Conservation (phyloP, 2,888 invertebrate genomes). For the Antheraea assamensis region DNA sequence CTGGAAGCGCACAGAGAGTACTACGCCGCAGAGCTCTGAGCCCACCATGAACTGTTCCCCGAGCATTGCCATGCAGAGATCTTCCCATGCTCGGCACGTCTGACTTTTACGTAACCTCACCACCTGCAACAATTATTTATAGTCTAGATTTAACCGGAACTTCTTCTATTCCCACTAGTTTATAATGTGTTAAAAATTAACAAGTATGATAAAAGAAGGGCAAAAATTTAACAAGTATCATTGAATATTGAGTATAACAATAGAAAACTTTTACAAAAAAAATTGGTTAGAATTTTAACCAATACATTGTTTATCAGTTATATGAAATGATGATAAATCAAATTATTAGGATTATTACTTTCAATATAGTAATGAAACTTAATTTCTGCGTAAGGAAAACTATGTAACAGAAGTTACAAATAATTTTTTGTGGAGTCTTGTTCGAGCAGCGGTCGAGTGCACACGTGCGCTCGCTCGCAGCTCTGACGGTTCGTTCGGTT, state of each 20-base stretch:
- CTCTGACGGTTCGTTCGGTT: too few species aligned
- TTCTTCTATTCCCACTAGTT: not conserved
- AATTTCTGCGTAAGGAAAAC: too few species aligned
- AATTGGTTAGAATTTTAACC: not conserved
- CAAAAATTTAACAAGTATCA: not conserved
- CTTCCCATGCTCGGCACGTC: conserved; percentile 99
- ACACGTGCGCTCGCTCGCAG: too few species aligned
- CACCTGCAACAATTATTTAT: conserved; percentile 62
- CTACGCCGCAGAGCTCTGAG: conserved; percentile 98
- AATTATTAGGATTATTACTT: not conserved
- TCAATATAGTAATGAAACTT: too few species aligned
- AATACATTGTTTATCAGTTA: not conserved
- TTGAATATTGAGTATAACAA: too few species aligned
- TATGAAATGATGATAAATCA: not conserved
- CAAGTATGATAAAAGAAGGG: too few species aligned
- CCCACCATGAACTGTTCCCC: conserved; percentile 99
- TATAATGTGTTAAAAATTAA: too few species aligned
- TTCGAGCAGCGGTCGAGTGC: too few species aligned
- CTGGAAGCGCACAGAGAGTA: conserved; percentile 96
- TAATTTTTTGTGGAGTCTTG: too few species aligned
- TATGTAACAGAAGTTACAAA: too few species aligned
- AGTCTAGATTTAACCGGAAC: not conserved
- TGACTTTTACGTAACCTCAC: conserved; percentile 96
- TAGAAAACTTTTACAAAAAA: not conserved
- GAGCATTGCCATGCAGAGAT: conserved; percentile 98